Evolutionary conservation across 2,797 vertebrate genomes (phyloP).

Genomic region (Amblyopsis hoosieri): DNA sequence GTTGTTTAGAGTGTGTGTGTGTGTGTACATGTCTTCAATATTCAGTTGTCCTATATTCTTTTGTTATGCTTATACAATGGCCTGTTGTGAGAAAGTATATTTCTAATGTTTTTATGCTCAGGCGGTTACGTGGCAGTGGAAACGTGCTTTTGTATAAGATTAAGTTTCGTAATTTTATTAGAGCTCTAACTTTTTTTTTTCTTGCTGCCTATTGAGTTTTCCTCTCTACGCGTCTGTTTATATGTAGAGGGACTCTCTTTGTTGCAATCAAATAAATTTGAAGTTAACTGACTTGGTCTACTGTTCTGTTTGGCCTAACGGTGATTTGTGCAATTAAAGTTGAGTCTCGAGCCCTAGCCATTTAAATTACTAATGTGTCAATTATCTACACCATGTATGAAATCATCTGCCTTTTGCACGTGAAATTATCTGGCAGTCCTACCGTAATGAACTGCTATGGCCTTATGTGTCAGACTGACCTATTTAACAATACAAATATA

Average conservation of each 20-base stretch:
- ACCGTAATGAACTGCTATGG: no score
- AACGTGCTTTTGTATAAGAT: conserved; percentile 58
- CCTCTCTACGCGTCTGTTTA: conserved; percentile 29
- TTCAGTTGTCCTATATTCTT: conserved; percentile 61
- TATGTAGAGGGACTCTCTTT: conserved; percentile 45
- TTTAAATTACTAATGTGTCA: no score
- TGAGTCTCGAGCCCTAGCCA: no score
- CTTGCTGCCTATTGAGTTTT: conserved; percentile 50
- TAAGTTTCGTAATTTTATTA: conserved; percentile 57
- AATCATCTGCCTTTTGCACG: no score
- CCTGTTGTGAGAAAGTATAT: conserved; percentile 26
- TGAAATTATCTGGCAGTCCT: no score
- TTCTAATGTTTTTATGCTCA: conserved; percentile 52
- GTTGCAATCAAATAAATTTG: conserved; percentile 60
- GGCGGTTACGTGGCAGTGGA: conserved; percentile 35
- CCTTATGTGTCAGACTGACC: no score
- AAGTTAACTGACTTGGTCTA: conserved; percentile 1
- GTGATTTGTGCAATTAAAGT: no score
- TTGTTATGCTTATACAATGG: conserved; percentile 46
- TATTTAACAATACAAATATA: no score
- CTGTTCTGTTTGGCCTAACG: no score
- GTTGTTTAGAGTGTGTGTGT: conserved; percentile 31
- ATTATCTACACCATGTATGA: no score
- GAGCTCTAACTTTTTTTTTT: conserved; percentile 43
- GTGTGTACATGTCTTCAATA: conserved; percentile 34